Percentiles rank a stretch among this genome's conserved stretches.
These are phyloP conservation scores for Rhabditophanes sp. DNA, from an alignment of 2,888 invertebrate genomes.

Conservation along the genomic window DNA sequence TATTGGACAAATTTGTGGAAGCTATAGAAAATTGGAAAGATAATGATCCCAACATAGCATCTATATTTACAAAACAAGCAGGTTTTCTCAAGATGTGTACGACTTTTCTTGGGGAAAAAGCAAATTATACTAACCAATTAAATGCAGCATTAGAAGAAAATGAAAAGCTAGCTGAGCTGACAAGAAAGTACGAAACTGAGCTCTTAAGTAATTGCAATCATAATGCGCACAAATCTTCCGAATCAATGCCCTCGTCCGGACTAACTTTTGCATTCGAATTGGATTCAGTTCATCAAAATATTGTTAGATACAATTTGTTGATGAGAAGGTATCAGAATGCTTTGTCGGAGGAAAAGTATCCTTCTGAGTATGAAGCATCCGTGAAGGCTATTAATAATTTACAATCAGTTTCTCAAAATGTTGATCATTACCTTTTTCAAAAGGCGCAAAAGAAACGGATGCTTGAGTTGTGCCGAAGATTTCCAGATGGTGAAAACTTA, in stretches of 20 bases:
- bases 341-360: slow-evolving; percentile 16
- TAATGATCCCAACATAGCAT: slow-evolving; percentile 24
- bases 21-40: too few species aligned
- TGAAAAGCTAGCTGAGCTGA: slow-evolving; percentile 33
- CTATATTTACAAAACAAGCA: slow-evolving; percentile 18
- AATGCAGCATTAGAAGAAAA: slow-evolving; percentile 22
- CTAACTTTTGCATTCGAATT: too few species aligned
- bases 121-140: slow-evolving; percentile 17
- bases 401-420: slow-evolving; percentile 2
- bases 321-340: slow-evolving; percentile 28
- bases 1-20: too few species aligned
- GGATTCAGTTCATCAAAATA: slow-evolving; percentile 18
- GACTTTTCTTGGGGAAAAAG: slow-evolving; percentile 27
- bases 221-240: too few species aligned
- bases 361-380: slow-evolving; percentile 14
- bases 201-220: too few species aligned
- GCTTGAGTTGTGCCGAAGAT: slow-evolving; percentile 21
- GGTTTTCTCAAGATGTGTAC: slow-evolving; percentile 28
- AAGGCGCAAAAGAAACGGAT: slow-evolving; percentile 28
- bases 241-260: too few species aligned
- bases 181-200: too few species aligned
- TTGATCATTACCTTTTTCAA: slow-evolving; percentile 8
- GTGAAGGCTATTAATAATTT: slow-evolving; percentile 12
- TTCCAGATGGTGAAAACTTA: slow-evolving; percentile 17
- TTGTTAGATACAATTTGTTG: slow-evolving; percentile 28